Percentiles rank a stretch among this genome's conserved stretches.
Conservation (phyloP, 2,113 vertebrate species). For the Brachirus orientalis region DNA sequence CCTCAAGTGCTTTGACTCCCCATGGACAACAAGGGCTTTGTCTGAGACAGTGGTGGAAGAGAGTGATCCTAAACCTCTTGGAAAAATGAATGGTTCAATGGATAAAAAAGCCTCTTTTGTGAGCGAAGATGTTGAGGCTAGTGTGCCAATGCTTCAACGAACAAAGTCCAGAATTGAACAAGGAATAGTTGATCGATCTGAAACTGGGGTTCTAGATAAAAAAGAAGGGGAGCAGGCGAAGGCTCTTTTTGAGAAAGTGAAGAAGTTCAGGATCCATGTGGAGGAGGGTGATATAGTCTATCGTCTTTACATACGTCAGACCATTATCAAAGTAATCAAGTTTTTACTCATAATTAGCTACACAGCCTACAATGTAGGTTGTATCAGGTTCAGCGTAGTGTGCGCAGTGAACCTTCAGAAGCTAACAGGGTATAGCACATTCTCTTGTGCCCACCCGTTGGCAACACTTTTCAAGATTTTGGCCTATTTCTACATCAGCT, state of each 20-base stretch:
- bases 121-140: conserved; percentile 97
- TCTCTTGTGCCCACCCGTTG: conserved; percentile 93
- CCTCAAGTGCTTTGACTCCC: conserved; percentile 97
- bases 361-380: conserved; percentile 91
- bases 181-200: conserved; percentile 94
- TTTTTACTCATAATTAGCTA: conserved; percentile 95
- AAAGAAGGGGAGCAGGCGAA: conserved; percentile 92
- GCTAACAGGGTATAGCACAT: conserved; percentile 92
- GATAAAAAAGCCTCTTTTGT: conserved; percentile 92
- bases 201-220: conserved; percentile 91
- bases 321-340: conserved; percentile 98
- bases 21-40: conserved; percentile 94
- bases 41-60: conserved; percentile 97
- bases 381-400: conserved; percentile 89
- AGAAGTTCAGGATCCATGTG: conserved; percentile 95
- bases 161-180: conserved; percentile 96
- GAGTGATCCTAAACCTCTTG: conserved; percentile 92
- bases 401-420: conserved; percentile 93
- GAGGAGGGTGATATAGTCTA: conserved; percentile 98
- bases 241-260: conserved; percentile 87
- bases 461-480: conserved; percentile 97
- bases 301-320: conserved; percentile 94
- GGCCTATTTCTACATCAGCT: conserved; percentile 95
- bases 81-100: conserved; percentile 93
- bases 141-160: conserved; percentile 95